Evolutionary conservation across 2,113 vertebrate species (phyloP), one percentile per base, ranked within the genome.

Genomic region (Mormyrus lacerda): DNA sequence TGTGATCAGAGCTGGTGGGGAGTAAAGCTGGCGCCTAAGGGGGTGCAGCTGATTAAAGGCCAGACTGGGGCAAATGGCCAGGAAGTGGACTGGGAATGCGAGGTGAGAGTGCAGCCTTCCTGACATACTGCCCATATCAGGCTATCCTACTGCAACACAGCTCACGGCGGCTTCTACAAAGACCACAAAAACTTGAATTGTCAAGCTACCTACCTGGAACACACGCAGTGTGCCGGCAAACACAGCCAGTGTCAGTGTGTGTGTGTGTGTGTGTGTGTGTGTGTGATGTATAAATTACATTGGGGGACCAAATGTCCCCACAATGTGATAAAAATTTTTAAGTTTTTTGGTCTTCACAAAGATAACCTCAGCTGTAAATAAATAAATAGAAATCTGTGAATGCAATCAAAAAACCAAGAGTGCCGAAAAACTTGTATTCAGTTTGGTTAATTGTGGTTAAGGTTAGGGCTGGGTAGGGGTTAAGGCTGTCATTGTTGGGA

Each of bases 1-100:
- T 93, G 92, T 48, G 21, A 58, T 50, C n/a, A 92, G 94, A 92
- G 94, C 92, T 90, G 91, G 94, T 92, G 93, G 92, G 94, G 85
- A 90, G 24, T 58, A 44, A 61, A 84, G 88, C n/a, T 47, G 6
- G 35, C 0, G 39, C 24, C 93, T 92, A 92, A 91, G 89, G 91
- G 92, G 90, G 93, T 90, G 89, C 90, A 90, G 90, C 92, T 76
- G 76, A 35, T 44, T 10, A 76, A 45, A 47, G 11, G 45, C 53
- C 21, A 19, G 45, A 21, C 19, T n/a, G 5, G 61, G 11, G 65
- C 11, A 48, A 61, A 61, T 10, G 53, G 19, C 31, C 79, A 1
- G 42, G 31, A 39, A 76, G 69, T 5, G 73, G 5, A 27, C 11
- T 27, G 11, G 11, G 58, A n/a, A 58, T 58, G 58, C 3, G 8